These are phyloP conservation scores for Drosophila cognata DNA, from an alignment of 2,888 invertebrate species.

Conservation along the genomic window DNA sequence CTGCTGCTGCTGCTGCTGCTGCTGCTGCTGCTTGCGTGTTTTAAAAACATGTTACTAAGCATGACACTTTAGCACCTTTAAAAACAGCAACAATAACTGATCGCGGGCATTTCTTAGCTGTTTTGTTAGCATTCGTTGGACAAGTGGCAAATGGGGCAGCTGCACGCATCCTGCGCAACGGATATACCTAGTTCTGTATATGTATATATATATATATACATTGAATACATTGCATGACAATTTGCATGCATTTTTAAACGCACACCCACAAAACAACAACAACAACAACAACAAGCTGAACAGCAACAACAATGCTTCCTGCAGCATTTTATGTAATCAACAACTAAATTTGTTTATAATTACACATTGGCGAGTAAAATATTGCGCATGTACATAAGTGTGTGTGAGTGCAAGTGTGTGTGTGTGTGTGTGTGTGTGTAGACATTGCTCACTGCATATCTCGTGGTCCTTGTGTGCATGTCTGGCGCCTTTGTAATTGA, in stretches of 20 bases:
- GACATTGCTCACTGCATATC: slow-evolving; percentile 29
- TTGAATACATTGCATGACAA: slow-evolving; percentile 35
- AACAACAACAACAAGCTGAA: slow-evolving; percentile 35
- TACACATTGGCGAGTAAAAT: slow-evolving; percentile 76
- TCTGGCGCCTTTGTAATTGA: slow-evolving; percentile 50
- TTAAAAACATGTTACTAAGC: slow-evolving; percentile 63
- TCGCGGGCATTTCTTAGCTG: slow-evolving; percentile 34
- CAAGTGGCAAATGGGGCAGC: slow-evolving; percentile 62
- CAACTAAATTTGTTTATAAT: slow-evolving; percentile 71
- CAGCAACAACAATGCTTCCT: slow-evolving; percentile 39
- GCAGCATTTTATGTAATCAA: slow-evolving; percentile 68
- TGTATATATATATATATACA: slow-evolving; percentile 13
- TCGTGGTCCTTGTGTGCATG: slow-evolving; percentile 30
- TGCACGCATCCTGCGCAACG: slow-evolving; percentile 42
- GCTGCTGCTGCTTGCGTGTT: slow-evolving; percentile 55
- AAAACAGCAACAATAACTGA: slow-evolving; percentile 24
- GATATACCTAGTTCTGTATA: not conserved
- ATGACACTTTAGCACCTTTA: slow-evolving; percentile 65
- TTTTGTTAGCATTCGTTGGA: slow-evolving; percentile 28
- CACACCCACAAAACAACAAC: slow-evolving; percentile 26
- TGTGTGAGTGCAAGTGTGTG: slow-evolving; percentile 3
- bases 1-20: slow-evolving; percentile 4
- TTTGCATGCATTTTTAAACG: slow-evolving; percentile 48
- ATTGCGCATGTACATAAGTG: slow-evolving; percentile 49
- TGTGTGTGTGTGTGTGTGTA: slow-evolving; percentile 35